phyloP scores from a whole-genome alignment of 1,140 invertebrate genomes.

The Argopecten irradians region DNA sequence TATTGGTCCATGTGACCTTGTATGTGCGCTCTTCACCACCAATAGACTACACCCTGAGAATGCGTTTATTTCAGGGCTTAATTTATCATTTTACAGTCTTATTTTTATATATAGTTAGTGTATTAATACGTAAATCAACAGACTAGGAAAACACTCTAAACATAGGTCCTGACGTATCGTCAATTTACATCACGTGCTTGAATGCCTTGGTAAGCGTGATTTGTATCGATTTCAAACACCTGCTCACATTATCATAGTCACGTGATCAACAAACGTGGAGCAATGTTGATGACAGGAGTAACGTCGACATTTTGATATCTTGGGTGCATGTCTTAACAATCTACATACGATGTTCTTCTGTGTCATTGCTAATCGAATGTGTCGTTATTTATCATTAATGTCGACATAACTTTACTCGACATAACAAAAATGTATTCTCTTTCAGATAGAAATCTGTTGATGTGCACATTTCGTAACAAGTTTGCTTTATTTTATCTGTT shows the following conservation, averaged over 20 bases:
- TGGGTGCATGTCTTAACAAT: not conserved
- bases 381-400: not conserved
- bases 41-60: not conserved
- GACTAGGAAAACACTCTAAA: not conserved
- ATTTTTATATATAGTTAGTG: not conserved
- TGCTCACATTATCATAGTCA: slow-evolving; percentile 1
- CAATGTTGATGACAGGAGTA: not conserved
- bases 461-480: too few species aligned
- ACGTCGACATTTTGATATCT: not conserved
- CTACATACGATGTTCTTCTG: not conserved
- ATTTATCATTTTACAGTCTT: not conserved
- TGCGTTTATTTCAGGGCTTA: not conserved
- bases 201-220: not conserved
- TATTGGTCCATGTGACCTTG: not conserved
- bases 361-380: not conserved
- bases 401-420: not conserved
- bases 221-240: slow-evolving; percentile 1
- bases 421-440: too few species aligned
- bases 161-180: not conserved
- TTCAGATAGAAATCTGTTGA: too few species aligned
- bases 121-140: not conserved
- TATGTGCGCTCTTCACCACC: not conserved
- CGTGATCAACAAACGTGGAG: not conserved
- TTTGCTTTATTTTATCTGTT: too few species aligned
- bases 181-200: slow-evolving; percentile 16